These are phyloP conservation scores for Mimas tiliae DNA, from an alignment of 2,888 invertebrate species.

Conservation along the genomic window DNA sequence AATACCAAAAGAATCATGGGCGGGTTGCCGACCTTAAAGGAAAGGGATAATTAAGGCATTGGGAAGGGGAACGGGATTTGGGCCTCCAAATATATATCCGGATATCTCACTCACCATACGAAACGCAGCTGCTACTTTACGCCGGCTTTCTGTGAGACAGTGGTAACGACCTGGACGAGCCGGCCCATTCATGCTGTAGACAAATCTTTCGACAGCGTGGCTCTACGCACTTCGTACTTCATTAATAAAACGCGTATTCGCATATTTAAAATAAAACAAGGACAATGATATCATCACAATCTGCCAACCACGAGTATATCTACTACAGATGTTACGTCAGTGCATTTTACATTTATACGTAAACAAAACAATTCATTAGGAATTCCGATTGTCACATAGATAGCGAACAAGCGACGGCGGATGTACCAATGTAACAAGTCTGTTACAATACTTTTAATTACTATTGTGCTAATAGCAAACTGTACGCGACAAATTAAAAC, in stretches of 20 bases:
- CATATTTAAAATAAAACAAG: not conserved
- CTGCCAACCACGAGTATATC: not conserved
- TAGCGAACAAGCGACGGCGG: constrained; percentile 3
- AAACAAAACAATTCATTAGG: constrained; percentile 19
- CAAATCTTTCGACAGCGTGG: too few relatives aligned
- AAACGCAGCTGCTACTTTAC: too few relatives aligned
- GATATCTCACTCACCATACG: too few relatives aligned
- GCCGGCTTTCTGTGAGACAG: too few relatives aligned
- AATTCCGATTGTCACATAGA: constrained; percentile 13
- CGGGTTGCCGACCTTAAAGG: too few relatives aligned
- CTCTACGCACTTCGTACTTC: too few relatives aligned
- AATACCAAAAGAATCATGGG: too few relatives aligned
- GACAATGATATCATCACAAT: constrained; percentile 11
- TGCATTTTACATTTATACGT: not conserved
- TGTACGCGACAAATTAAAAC: not conserved
- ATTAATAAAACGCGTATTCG: not conserved
- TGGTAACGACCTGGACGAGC: too few relatives aligned
- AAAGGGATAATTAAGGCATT: too few relatives aligned
- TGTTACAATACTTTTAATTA: constrained; percentile 2
- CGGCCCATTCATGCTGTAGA: too few relatives aligned
- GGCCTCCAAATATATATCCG: too few relatives aligned
- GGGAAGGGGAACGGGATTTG: too few relatives aligned
- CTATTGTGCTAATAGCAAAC: not conserved
- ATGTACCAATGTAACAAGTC: not conserved
- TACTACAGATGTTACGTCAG: constrained; percentile 5